Percentiles rank a stretch among this genome's conserved stretches.
These are phyloP conservation scores for Zoanthus sociatus DNA, from an alignment of 92 coral and sea anemone genomes.

Conservation along the genomic window DNA sequence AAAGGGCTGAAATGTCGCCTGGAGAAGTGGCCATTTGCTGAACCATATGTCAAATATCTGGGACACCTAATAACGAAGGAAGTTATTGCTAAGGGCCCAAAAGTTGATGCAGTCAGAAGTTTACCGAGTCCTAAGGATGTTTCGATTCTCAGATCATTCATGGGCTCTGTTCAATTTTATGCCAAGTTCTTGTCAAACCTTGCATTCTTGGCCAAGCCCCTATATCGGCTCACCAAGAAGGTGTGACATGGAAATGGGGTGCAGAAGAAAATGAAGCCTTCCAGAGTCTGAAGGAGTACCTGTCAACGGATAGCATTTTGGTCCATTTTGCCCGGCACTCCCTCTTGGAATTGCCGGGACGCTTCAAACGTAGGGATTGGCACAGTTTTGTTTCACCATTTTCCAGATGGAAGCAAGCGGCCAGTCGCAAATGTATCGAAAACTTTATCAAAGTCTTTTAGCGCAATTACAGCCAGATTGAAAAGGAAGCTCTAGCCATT, in stretches of 20 bases:
- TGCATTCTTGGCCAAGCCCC: slow-evolving; percentile 19
- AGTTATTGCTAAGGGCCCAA: too few species aligned
- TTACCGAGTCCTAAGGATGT: slow-evolving; percentile 19
- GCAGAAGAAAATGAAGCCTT: slow-evolving; percentile 6
- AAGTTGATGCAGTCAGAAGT: background rate
- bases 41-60: background rate
- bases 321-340: slow-evolving; percentile 24
- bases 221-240: background rate
- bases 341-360: slow-evolving; percentile 10
- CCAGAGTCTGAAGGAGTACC: slow-evolving; percentile 13
- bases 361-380: background rate
- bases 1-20: slow-evolving; percentile 11
- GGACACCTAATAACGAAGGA: too few species aligned
- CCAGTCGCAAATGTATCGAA: slow-evolving; percentile 40
- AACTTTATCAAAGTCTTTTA: slow-evolving; percentile 5
- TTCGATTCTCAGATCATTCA: background rate
- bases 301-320: slow-evolving; percentile 1
- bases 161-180: too few species aligned
- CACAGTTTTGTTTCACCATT: background rate
- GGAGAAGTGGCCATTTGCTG: slow-evolving; percentile 32
- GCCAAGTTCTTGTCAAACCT: too few species aligned
- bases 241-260: background rate
- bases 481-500: slow-evolving; percentile 30
- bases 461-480: slow-evolving; percentile 35
- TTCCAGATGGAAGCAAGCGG: background rate